Conservation (phyloP, 2,797 vertebrate species). For the Notamacropus eugenii region DNA sequence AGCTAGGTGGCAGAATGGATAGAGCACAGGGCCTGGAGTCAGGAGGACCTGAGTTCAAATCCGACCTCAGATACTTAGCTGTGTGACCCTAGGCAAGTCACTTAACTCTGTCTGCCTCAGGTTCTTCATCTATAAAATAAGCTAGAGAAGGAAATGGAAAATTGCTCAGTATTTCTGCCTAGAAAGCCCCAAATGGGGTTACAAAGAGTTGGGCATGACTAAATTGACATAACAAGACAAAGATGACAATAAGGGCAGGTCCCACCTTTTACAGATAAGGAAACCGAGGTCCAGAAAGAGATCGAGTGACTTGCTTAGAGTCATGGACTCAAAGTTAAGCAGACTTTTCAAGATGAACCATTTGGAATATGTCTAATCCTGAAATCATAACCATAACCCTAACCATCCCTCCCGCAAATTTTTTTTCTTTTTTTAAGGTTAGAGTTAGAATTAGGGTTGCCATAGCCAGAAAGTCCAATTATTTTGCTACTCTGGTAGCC, state of each 20-base stretch:
- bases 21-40: neutral
- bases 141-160: neutral
- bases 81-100: neutral
- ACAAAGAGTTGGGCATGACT: neutral
- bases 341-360: neutral
- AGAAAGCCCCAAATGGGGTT: neutral
- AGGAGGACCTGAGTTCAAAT: neutral
- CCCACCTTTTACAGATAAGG: neutral
- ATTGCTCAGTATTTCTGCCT: neutral
- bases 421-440: too few relatives aligned
- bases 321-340: neutral
- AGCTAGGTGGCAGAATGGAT: neutral
- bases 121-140: neutral
- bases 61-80: neutral
- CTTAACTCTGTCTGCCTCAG: neutral
- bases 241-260: neutral
- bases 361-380: neutral
- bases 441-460: too few relatives aligned
- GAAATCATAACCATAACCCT: neutral
- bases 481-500: too few relatives aligned
- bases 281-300: neutral
- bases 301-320: neutral
- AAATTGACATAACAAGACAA: neutral
- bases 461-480: too few relatives aligned
- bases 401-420: too few relatives aligned